phyloP scores from a whole-genome alignment of 2,113 vertebrate species.

The Struthio camelus region DNA sequence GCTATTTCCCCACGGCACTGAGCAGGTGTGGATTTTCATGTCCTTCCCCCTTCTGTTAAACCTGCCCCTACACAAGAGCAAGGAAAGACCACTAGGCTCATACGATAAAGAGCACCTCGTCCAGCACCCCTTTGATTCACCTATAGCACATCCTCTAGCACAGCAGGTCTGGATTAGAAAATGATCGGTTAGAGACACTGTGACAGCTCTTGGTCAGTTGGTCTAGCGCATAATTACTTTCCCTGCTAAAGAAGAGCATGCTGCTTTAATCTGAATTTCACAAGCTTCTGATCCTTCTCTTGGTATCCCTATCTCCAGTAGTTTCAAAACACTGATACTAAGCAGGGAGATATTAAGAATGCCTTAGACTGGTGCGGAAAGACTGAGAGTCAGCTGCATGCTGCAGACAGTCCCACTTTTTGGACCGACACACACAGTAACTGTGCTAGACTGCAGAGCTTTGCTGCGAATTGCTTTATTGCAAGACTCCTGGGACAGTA shows the following conservation, averaged over 20 bases:
- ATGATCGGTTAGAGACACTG: neutral
- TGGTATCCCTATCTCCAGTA: neutral
- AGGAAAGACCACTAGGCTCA: no score
- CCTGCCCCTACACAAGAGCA: neutral
- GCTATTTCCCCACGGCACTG: neutral
- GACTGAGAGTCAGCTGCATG: fast-evolving
- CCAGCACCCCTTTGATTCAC: neutral
- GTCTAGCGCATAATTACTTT: neutral
- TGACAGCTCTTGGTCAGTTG: neutral
- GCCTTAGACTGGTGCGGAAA: neutral
- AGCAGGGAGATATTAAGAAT: neutral
- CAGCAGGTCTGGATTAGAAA: neutral
- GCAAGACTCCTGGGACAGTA: fast-evolving
- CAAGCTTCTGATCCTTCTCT: neutral
- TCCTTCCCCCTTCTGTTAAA: neutral
- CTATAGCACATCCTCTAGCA: no score
- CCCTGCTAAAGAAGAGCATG: neutral
- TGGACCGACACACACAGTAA: neutral
- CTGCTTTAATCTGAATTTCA: neutral
- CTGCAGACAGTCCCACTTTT: fast-evolving
- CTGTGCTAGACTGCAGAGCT: neutral
- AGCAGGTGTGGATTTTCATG: neutral
- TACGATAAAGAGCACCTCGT: neutral
- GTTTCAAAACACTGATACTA: neutral
- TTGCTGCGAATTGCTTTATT: fast-evolving